Percentiles rank a stretch among this genome's conserved stretches.
Conservation (phyloP, 2,113 vertebrate genomes). For the Mustelus asterias region DNA sequence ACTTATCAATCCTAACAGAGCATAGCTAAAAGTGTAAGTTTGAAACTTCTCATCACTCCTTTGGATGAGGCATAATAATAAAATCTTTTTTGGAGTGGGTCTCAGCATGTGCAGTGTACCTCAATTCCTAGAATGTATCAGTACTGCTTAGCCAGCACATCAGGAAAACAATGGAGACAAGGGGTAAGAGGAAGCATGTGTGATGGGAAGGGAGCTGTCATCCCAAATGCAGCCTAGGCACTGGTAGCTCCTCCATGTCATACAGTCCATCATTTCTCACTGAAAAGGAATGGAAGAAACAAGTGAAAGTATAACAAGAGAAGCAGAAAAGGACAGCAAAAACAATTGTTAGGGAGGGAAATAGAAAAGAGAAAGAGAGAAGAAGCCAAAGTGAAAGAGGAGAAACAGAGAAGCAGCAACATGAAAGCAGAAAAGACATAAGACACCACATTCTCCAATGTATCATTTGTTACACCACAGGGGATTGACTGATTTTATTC, state of each 20-base stretch:
- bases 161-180: not conserved
- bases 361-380: too few species aligned
- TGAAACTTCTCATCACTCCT: too few species aligned
- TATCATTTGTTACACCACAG: too few species aligned
- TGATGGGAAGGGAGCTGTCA: not conserved
- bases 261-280: not conserved
- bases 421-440: too few species aligned
- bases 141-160: not conserved
- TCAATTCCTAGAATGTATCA: not conserved
- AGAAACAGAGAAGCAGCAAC: not conserved
- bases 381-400: not conserved
- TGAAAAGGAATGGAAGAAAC: not conserved
- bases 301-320: not conserved
- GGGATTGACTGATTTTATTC: too few species aligned
- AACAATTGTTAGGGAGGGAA: not conserved
- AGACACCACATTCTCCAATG: too few species aligned
- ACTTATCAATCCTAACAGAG: too few species aligned
- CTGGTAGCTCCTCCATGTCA: not conserved
- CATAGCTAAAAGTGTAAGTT: too few species aligned
- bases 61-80: too few species aligned
- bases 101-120: too few species aligned
- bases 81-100: too few species aligned
- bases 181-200: not conserved
- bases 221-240: not conserved
- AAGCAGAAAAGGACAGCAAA: not conserved